Base-by-base conservation (phyloP, 1,140 invertebrate genomes). In the Drosophila kurseongensis region DNA sequence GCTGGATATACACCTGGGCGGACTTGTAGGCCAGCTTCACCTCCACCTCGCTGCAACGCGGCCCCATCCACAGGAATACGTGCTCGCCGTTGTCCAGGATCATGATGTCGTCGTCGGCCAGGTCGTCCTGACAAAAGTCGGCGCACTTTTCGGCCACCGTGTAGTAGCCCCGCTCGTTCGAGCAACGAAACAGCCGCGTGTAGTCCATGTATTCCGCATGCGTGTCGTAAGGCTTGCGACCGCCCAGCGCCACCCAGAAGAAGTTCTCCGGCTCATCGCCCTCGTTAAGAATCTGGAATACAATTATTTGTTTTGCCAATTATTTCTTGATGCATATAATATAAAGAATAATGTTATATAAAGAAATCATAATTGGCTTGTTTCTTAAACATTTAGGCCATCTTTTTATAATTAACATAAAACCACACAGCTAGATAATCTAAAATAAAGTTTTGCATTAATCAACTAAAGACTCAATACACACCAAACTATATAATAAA, bases 81-180 rank as follows among this genome's bases (percentile, higher is more conserved):
- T 99, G 97, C 89, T 98, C 96, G 1, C 99, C 99, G 92, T 99
- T 99, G 93, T 99, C 99, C 60, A 99, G 93, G 69, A 99, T 98
- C 99, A 99, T 99, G 10, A 99, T 99, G 93, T 99, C 99, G 93
- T 99, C 98, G 94, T 99, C 98, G 32, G 98, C 98, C 78, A 99
- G 94, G 94, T 99, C 99, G 93, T 99, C 99, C 96, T 99, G 99
- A 93, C 99, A 99, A 93, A 99, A 99, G 93, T 99, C 99, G 1
- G 98, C 97, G 93, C 99, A 99, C 92, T 99, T 99, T 93, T 99
- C 99, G 23, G 98, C 99, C 7, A 99, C 98, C 5, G 97, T 97
- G 91, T 99, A 99, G 93, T 99, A 99, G 23, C 99, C 99, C 92
- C 99, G 99, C 90, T 99, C 99, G 93, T 99, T 99, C 8, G 98